These are phyloP conservation scores for Tipula confusa DNA, from an alignment of 2,888 invertebrate species.

Conservation along the genomic window DNA sequence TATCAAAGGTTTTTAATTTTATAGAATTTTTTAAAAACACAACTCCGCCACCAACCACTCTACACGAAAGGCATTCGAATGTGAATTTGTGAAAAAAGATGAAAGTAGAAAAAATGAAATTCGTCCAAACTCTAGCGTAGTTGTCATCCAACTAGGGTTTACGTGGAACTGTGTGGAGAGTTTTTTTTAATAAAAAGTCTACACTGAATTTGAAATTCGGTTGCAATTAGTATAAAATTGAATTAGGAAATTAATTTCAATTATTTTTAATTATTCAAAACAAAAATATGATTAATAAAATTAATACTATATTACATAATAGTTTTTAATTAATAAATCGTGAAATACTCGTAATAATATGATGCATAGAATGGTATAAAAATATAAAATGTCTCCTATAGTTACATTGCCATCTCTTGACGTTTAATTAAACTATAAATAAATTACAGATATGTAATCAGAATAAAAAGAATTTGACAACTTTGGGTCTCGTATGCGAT, in stretches of 20 bases:
- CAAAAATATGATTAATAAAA: neutral
- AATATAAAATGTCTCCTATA: neutral
- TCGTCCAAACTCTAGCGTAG: neutral
- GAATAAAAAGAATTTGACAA: no score
- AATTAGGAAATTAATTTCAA: neutral
- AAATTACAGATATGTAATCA: no score
- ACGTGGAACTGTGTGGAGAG: slow-evolving; percentile 30
- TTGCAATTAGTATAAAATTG: neutral
- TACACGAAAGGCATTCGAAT: slow-evolving; percentile 21
- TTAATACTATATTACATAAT: neutral
- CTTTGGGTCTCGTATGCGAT: no score
- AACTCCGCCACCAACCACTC: slow-evolving; percentile 4
- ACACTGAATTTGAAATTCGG: neutral
- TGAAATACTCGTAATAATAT: neutral
- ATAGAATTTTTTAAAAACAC: neutral
- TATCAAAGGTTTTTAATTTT: neutral
- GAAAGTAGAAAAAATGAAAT: slow-evolving; percentile 25
- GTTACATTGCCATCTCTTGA: neutral
- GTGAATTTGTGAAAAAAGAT: neutral
- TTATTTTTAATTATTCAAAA: neutral
- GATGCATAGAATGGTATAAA: neutral
- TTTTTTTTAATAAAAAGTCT: neutral
- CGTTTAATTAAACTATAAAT: no score
- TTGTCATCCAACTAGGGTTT: slow-evolving; percentile 32
- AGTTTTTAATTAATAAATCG: neutral